A percentile compares a stretch with the other conserved stretches of the same genome.
These are phyloP conservation scores for Nilaparvata lugens DNA, from an alignment of 1,140 invertebrate species.

Conservation along the genomic window DNA sequence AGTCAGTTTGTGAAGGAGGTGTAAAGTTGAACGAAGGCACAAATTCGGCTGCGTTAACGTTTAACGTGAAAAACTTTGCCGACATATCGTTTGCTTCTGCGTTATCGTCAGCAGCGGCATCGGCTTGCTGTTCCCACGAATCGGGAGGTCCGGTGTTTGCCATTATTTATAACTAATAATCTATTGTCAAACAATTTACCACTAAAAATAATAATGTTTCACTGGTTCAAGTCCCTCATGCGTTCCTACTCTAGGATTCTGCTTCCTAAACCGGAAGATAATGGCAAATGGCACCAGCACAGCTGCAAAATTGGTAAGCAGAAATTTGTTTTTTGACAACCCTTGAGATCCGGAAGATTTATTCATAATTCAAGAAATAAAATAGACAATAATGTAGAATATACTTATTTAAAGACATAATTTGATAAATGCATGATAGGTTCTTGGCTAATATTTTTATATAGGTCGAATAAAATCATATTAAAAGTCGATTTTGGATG, in stretches of 20 bases:
- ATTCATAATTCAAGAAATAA: too few relatives aligned
- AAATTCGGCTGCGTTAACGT: constrained; percentile 92
- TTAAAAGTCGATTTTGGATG: too few relatives aligned
- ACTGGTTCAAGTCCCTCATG: neutral
- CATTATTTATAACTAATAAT: constrained; percentile 15
- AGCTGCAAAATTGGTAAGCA: too few relatives aligned
- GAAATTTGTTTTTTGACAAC: too few relatives aligned
- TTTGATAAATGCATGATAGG: too few relatives aligned
- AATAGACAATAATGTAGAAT: too few relatives aligned
- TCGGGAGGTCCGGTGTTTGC: constrained; percentile 51
- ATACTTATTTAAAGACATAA: too few relatives aligned
- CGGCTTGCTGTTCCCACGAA: constrained; percentile 70
- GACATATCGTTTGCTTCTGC: constrained; percentile 56
- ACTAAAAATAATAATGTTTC: constrained; percentile 4
- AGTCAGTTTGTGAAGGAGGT: constrained; percentile 43
- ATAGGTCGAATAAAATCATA: too few relatives aligned
- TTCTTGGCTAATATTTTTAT: too few relatives aligned
- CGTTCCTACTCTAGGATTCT: constrained; percentile 2
- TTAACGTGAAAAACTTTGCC: constrained; percentile 84
- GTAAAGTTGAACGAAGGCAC: constrained; percentile 81
- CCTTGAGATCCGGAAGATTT: too few relatives aligned
- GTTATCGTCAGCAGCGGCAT: constrained; percentile 45
- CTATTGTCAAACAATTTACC: neutral
- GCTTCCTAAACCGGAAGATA: constrained; percentile 3
- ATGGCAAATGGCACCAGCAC: neutral